These are phyloP conservation scores for Helicoverpa armigera DNA, from an alignment of 1,140 invertebrate species.

Conservation along the genomic window DNA sequence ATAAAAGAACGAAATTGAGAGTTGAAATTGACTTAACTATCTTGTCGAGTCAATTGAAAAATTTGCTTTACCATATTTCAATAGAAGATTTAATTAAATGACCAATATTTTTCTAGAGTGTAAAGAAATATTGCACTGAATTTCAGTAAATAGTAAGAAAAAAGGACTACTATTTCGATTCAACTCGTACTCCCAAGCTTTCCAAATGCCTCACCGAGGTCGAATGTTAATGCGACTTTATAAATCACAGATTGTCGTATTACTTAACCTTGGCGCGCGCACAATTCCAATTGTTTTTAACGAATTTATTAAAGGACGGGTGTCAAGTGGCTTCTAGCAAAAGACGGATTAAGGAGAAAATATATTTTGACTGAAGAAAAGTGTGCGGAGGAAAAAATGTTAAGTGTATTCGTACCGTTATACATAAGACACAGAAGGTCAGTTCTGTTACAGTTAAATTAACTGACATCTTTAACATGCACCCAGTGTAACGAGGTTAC, in stretches of 20 bases:
- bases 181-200: background rate
- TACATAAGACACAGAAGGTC: background rate
- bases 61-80: background rate
- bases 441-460: background rate
- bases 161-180: conserved; percentile 12
- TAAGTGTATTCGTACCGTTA: background rate
- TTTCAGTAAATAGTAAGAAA: background rate
- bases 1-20: too few species aligned
- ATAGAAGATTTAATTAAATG: background rate
- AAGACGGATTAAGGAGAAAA: background rate
- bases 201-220: background rate
- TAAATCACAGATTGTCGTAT: conserved; percentile 34
- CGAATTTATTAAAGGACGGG: conserved; percentile 3
- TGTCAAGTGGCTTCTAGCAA: conserved; percentile 7
- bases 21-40: too few species aligned
- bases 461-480: conserved; percentile 21
- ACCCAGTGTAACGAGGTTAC: conserved; percentile 50
- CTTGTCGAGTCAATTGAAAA: background rate
- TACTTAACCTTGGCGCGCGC: conserved; percentile 11
- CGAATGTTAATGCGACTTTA: conserved; percentile 21
- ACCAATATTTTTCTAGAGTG: background rate
- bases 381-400: background rate
- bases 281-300: conserved; percentile 6
- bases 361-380: background rate
- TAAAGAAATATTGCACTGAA: background rate